phyloP scores from a whole-genome alignment of 2,797 vertebrate species.

The Cheirogaleus major region DNA sequence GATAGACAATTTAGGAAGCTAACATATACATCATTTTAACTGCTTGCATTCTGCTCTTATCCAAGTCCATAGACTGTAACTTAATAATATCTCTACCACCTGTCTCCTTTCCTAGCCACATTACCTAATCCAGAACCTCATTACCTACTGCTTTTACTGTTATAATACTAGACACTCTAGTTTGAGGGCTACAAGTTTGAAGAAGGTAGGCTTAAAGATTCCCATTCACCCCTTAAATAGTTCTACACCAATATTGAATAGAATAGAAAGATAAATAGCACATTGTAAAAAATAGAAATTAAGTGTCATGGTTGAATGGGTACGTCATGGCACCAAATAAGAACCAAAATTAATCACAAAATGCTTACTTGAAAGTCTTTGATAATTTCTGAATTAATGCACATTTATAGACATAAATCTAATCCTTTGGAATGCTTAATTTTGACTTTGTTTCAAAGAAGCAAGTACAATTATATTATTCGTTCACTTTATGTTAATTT shows the following conservation, averaged over 20 bases:
- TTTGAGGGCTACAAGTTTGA: neutral
- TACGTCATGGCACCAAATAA: neutral
- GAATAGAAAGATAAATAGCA: neutral
- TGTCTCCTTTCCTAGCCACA: neutral
- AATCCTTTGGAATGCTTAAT: neutral
- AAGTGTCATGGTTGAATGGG: neutral
- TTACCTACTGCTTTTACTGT: neutral
- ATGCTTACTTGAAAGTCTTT: neutral
- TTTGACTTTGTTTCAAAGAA: slow-evolving; percentile 63
- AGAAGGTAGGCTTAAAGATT: neutral
- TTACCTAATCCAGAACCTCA: neutral
- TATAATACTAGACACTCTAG: neutral
- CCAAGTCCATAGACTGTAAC: neutral
- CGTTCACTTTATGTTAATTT: slow-evolving; percentile 11
- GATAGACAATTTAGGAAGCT: neutral
- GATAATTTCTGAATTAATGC: neutral
- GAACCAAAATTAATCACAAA: slow-evolving; percentile 45
- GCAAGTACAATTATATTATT: slow-evolving; percentile 9
- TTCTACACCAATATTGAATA: neutral
- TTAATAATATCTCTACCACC: neutral
- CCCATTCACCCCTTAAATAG: neutral
- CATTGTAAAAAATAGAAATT: slow-evolving; percentile 15
- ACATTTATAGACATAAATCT: neutral
- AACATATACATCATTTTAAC: neutral
- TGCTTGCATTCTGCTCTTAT: neutral